These are phyloP conservation scores for Myathropa florea DNA, from an alignment of 2,888 invertebrate species.

Conservation along the genomic window DNA sequence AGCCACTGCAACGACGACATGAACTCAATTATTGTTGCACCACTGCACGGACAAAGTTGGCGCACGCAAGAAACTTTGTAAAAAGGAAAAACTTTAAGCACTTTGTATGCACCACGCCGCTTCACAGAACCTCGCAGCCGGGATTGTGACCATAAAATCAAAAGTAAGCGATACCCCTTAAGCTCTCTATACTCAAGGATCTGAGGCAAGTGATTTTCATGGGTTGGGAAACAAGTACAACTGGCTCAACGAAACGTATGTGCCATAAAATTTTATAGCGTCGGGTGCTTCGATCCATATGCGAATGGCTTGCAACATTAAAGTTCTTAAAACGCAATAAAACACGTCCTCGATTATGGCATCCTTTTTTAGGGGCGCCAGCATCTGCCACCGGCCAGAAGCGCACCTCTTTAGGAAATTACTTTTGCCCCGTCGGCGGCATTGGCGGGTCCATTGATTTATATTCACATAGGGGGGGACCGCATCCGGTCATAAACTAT, in stretches of 20 bases:
- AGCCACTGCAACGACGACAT: not conserved
- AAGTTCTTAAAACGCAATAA: not conserved
- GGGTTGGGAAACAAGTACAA: not conserved
- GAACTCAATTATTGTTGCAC: not conserved
- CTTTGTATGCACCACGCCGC: not conserved
- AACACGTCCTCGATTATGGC: not conserved
- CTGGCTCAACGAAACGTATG: not conserved
- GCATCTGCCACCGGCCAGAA: not conserved
- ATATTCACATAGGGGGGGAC: not conserved
- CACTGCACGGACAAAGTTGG: not conserved
- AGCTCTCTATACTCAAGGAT: not conserved
- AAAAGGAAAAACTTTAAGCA: not conserved
- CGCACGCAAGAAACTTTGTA: not conserved
- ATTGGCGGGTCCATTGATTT: slow-evolving; percentile 5
- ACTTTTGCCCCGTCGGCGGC: not conserved
- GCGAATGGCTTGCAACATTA: not conserved
- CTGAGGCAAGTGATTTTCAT: not conserved
- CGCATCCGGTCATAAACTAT: slow-evolving; percentile 3
- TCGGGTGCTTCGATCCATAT: not conserved
- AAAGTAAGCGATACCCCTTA: not conserved
- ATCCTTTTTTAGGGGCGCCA: not conserved
- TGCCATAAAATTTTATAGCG: not conserved
- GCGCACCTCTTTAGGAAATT: slow-evolving; percentile 10
- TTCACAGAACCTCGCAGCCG: not conserved
- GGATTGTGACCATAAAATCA: not conserved